Percentiles rank a stretch among this genome's conserved stretches.
These are phyloP conservation scores for Coendou prehensilis DNA, from an alignment of 2,797 vertebrate genomes.

Conservation along the genomic window DNA sequence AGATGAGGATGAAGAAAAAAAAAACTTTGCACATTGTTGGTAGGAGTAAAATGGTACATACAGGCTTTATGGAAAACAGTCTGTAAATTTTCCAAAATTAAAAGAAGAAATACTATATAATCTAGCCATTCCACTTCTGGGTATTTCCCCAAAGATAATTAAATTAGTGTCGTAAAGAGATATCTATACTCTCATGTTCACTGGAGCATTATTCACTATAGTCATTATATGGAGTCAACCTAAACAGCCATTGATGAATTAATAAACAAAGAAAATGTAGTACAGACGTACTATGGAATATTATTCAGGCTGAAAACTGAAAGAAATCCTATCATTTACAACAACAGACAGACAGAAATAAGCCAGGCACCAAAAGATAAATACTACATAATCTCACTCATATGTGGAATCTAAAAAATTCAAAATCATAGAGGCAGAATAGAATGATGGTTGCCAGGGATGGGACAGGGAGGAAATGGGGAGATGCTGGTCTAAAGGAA, in stretches of 20 bases:
- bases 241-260: background rate
- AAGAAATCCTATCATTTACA: background rate
- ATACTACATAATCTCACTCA: background rate
- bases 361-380: constrained; percentile 42
- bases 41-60: constrained; percentile 3
- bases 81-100: constrained; percentile 1
- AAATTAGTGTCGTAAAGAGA: background rate
- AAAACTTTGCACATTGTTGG: background rate
- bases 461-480: background rate
- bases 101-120: background rate
- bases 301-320: background rate
- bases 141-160: background rate
- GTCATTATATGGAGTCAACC: background rate
- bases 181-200: background rate
- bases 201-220: background rate
- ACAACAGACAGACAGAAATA: background rate
- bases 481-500: background rate
- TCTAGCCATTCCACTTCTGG: background rate
- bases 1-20: background rate
- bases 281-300: background rate
- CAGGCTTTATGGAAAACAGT: constrained; percentile 1
- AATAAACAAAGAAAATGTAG: background rate
- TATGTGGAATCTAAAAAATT: background rate
- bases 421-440: background rate
- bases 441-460: background rate